Percentiles rank a stretch among this genome's conserved stretches.
phyloP scores from a whole-genome alignment of 2,113 vertebrate genomes.

The Labeo rohita region DNA sequence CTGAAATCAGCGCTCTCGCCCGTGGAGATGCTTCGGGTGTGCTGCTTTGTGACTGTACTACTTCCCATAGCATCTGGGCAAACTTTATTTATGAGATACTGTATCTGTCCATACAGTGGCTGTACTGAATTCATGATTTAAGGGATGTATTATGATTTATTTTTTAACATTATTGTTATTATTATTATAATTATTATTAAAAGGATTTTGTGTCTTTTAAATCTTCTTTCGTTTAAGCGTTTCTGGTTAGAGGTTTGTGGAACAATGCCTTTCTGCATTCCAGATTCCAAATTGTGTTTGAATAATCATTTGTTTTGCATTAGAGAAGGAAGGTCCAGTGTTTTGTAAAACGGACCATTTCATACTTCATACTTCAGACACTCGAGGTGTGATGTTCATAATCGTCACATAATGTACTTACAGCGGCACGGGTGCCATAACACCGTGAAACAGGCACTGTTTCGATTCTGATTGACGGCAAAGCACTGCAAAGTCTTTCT shows the following conservation, averaged over 20 bases:
- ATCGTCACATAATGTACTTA: background rate
- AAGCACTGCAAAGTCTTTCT: background rate
- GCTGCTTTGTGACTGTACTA: conserved; percentile 64
- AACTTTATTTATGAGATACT: conserved; percentile 48
- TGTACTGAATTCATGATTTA: conserved; percentile 35
- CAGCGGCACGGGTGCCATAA: too few species aligned
- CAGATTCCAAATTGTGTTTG: conserved; percentile 45
- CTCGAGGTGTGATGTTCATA: background rate
- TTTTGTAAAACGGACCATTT: background rate
- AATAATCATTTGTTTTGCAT: background rate
- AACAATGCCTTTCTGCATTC: conserved; percentile 59
- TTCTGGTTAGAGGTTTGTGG: conserved; percentile 61
- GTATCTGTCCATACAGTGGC: conserved; percentile 49
- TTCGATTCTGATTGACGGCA: background rate
- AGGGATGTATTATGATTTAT: conserved; percentile 22
- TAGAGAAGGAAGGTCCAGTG: background rate
- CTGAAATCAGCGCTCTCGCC: background rate
- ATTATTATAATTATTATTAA: conserved; percentile 2
- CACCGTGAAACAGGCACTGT: background rate
- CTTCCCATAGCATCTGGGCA: conserved; percentile 20
- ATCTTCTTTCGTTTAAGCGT: conserved; percentile 24
- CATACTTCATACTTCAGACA: background rate
- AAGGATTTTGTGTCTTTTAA: conserved; percentile 5
- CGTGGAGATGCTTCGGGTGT: conserved; percentile 45
- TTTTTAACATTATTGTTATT: background rate